Base-by-base conservation (phyloP, 2,113 vertebrate genomes). In the Chamaea fasciata region DNA sequence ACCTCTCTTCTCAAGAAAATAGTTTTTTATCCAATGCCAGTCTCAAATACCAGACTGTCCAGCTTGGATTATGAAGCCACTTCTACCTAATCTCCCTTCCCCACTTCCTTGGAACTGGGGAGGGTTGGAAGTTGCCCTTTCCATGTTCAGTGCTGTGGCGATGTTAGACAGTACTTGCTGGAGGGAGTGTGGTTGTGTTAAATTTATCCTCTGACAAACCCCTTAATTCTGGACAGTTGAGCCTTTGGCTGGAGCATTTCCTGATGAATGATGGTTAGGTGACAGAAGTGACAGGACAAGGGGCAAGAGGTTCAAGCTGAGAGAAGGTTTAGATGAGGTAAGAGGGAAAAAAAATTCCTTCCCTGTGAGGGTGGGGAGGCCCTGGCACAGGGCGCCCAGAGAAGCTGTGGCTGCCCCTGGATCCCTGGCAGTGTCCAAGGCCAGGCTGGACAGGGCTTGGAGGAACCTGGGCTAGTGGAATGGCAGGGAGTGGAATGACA, bases 391-490 rank as follows among this genome's bases (percentile, higher is more conserved):
- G 30, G 1, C 67, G 19, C 12, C 6, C 60, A 62, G 78, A 55
- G 62, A 1, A 75, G 46, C 62, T 82, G 53, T 35, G 47, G 39
- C 30, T 83, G 55, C 21, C 4, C n/a, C 70, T 73, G 67, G 35
- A 55, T 76, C 47, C 17, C 41, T 76, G 78, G 62, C 0, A 83
- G 14, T 49, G 47, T 1, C 41, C 55, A 62, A 62, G 17, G 17
- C 8, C 78, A 83, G 70, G 70, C 0, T 89, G 67, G 55, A 78
- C 0, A 0, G 33, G 19, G 15, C 13, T 63, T 47, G 52, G 41
- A 69, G 11, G 14, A 2, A 0, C 3, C 10, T 83, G 55, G 41
- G 55, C 0, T 0, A 1, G n/a, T 18, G 47, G 11, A 2, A 68
- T n/a, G 46, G 39, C 4, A 7, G 19, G 39, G 8, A 3, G 1